Conservation (phyloP, 2,888 invertebrate genomes). For the Oxytorus armatus region DNA sequence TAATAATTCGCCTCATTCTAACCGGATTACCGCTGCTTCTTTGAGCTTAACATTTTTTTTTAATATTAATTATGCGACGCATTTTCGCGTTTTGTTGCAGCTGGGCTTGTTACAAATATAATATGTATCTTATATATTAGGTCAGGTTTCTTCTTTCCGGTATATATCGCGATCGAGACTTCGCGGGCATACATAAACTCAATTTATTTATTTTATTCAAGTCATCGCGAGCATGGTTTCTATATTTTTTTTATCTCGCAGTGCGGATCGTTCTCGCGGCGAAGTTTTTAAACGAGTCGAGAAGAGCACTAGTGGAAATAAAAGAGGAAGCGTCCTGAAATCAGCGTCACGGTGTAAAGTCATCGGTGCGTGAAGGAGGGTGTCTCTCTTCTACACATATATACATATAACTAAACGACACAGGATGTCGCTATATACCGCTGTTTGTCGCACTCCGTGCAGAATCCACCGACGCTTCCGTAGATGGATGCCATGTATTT, state of each 20-base stretch:
- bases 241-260: constrained; percentile 47
- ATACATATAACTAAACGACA: constrained; percentile 65
- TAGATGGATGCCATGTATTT: no score
- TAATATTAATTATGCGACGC: constrained; percentile 39
- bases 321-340: constrained; percentile 79
- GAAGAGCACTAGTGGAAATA: constrained; percentile 69
- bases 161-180: constrained; percentile 1
- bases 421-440: constrained; percentile 76
- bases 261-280: constrained; percentile 45
- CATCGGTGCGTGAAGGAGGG: constrained; percentile 77
- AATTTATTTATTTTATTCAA: constrained; percentile 49
- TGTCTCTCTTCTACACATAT: constrained; percentile 66
- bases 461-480: constrained; percentile 40
- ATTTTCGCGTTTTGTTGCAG: constrained; percentile 14
- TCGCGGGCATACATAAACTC: not conserved
- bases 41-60: not conserved
- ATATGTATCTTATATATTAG: constrained; percentile 20
- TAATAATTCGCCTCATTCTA: constrained; percentile 6
- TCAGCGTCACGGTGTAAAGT: constrained; percentile 80
- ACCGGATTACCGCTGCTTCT: constrained; percentile 14
- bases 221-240: no score
- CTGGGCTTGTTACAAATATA: constrained; percentile 19
- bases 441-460: no score
- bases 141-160: no score
- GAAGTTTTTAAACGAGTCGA: constrained; percentile 61